phyloP scores from a whole-genome alignment of 2,797 vertebrate genomes.

The Pempheris klunzingeri region DNA sequence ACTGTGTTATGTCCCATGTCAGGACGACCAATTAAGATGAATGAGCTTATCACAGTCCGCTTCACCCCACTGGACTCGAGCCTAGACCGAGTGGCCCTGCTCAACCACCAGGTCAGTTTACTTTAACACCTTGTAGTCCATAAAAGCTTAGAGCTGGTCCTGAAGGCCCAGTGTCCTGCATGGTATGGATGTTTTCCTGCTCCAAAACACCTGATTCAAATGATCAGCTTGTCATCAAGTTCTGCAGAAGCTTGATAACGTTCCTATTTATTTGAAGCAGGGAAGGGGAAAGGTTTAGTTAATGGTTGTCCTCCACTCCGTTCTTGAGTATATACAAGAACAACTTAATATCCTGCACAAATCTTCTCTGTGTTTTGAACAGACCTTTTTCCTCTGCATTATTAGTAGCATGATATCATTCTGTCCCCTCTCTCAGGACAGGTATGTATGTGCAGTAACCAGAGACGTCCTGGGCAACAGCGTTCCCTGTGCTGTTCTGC shows the following conservation, averaged over 20 bases:
- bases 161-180: no score
- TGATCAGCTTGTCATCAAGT: no score
- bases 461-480: constrained; percentile 92
- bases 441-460: constrained; percentile 92
- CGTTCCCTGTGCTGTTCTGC: constrained; percentile 89
- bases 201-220: no score
- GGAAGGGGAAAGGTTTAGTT: no score
- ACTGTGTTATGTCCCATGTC: constrained; percentile 92
- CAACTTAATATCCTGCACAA: no score
- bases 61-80: constrained; percentile 88
- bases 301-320: no score
- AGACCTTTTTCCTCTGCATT: background rate
- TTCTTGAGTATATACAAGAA: no score
- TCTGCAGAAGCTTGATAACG: no score
- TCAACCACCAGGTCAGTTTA: constrained; percentile 86
- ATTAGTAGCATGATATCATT: background rate
- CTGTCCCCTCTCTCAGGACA: constrained; percentile 74
- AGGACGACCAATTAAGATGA: constrained; percentile 89
- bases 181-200: no score
- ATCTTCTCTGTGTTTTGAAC: background rate
- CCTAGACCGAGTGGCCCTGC: constrained; percentile 89
- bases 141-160: no score
- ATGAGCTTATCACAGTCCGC: constrained; percentile 86
- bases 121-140: background rate
- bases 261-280: no score